Conservation (phyloP, 2,113 vertebrate genomes). For the Neogobius melanostomus region DNA sequence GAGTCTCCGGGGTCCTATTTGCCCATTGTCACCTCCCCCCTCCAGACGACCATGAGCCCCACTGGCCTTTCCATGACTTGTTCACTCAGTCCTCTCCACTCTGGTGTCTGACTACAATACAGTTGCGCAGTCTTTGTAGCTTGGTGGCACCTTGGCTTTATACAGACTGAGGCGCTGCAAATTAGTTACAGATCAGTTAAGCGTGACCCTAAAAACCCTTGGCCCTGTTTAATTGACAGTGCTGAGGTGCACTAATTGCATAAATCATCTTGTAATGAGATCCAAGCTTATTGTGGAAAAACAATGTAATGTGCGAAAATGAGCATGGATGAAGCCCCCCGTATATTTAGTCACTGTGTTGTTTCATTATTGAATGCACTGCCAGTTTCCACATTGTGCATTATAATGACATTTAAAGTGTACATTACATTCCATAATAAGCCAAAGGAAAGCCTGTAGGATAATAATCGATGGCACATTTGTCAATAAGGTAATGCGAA, state of each 20-base stretch:
- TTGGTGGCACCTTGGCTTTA: slow-evolving; percentile 56
- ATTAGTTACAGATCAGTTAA: slow-evolving; percentile 86
- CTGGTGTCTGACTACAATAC: slow-evolving; percentile 50
- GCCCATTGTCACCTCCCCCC: slow-evolving; percentile 67
- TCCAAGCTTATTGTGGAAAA: slow-evolving; percentile 83
- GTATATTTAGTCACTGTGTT: slow-evolving; percentile 3
- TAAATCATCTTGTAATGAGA: slow-evolving; percentile 88
- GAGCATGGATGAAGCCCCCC: slow-evolving; percentile 63
- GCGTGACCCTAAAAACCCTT: slow-evolving; percentile 83
- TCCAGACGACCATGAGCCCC: slow-evolving; percentile 66
- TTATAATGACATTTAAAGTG: no score
- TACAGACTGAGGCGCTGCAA: slow-evolving; percentile 70
- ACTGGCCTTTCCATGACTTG: slow-evolving; percentile 54
- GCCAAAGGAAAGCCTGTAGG: slow-evolving; percentile 54
- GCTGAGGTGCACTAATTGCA: slow-evolving; percentile 82
- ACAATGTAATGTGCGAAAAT: slow-evolving; percentile 83
- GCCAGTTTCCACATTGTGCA: slow-evolving; percentile 5
- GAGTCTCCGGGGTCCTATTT: slow-evolving; percentile 57
- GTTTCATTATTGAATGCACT: slow-evolving; percentile 5
- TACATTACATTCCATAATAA: slow-evolving; percentile 14
- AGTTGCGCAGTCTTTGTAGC: slow-evolving; percentile 43
- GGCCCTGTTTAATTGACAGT: slow-evolving; percentile 87
- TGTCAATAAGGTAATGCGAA: slow-evolving; percentile 44
- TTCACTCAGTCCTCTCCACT: slow-evolving; percentile 53
- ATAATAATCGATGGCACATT: slow-evolving; percentile 61